These are phyloP conservation scores for Agrotis exclamationis DNA, from an alignment of 2,888 invertebrate species.

Conservation along the genomic window DNA sequence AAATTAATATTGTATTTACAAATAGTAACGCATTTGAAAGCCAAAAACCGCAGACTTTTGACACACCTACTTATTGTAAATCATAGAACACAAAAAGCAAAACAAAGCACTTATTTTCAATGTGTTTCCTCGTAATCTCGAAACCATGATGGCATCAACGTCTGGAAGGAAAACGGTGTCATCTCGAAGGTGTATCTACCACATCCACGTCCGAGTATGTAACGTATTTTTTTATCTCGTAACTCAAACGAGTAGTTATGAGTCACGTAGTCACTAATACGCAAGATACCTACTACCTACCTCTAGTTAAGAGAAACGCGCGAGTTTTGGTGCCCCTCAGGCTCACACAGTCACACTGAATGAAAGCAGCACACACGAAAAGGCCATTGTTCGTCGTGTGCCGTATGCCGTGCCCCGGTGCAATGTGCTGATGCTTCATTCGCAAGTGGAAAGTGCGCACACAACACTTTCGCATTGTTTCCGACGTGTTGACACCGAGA, in stretches of 20 bases:
- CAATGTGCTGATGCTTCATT: constrained; percentile 38
- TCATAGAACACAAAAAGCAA: background rate
- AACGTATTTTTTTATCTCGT: constrained; percentile 5
- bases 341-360: constrained; percentile 70
- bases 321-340: constrained; percentile 59
- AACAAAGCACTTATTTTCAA: too few relatives aligned
- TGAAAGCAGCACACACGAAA: constrained; percentile 71
- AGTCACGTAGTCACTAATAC: constrained; percentile 18
- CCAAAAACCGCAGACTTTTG: too few relatives aligned
- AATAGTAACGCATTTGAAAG: too few relatives aligned
- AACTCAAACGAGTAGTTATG: constrained; percentile 5
- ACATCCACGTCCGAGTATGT: background rate
- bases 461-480: constrained; percentile 54
- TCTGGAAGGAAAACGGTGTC: constrained; percentile 17
- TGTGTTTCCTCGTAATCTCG: background rate
- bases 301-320: constrained; percentile 64
- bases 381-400: constrained; percentile 65
- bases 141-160: background rate
- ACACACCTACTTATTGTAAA: too few relatives aligned
- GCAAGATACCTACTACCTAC: constrained; percentile 26
- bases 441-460: constrained; percentile 57
- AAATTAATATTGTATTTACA: too few relatives aligned
- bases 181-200: constrained; percentile 13
- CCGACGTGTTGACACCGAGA: constrained; percentile 27
- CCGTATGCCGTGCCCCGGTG: constrained; percentile 20